A percentile compares a stretch with the other conserved stretches of the same genome.
phyloP scores from a whole-genome alignment of 1,140 invertebrate species.

The Caerostris extrusa region DNA sequence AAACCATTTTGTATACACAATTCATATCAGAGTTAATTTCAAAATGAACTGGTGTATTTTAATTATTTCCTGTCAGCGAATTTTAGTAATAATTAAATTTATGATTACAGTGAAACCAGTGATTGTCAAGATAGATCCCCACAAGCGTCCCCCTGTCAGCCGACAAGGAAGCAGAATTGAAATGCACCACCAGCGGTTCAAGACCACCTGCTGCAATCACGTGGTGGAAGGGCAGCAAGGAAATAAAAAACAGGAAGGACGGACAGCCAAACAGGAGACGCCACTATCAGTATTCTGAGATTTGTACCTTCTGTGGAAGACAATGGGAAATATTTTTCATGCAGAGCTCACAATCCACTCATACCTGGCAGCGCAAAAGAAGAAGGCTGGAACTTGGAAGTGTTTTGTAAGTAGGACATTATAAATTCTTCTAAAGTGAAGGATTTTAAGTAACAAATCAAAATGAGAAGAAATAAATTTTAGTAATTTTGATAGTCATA shows the following conservation, averaged over 20 bases:
- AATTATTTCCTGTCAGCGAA: too few species aligned
- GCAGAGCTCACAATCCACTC: conserved; percentile 77
- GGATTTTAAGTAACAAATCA: too few species aligned
- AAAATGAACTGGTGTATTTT: too few species aligned
- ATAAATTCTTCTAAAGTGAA: too few species aligned
- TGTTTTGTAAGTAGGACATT: conserved; percentile 89
- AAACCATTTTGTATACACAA: too few species aligned
- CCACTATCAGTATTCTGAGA: conserved; percentile 69
- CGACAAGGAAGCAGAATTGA: conserved; percentile 84
- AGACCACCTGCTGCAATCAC: conserved; percentile 91
- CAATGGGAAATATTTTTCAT: conserved; percentile 76
- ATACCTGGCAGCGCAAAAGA: conserved; percentile 84
- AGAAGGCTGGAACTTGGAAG: conserved; percentile 92
- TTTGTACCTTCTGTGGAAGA: conserved; percentile 77
- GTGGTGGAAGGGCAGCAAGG: conserved; percentile 86
- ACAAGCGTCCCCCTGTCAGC: conserved; percentile 76
- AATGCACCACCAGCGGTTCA: conserved; percentile 92
- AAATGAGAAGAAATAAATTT: too few species aligned
- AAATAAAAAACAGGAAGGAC: conserved; percentile 57
- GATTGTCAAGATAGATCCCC: conserved; percentile 77
- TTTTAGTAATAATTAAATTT: neutral
- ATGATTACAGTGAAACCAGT: conserved; percentile 77
- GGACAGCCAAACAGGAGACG: conserved; percentile 61
- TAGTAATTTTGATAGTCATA: too few species aligned
- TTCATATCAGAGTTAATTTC: too few species aligned